Evolutionary conservation across 2,113 vertebrate species (phyloP), one percentile per base, ranked within the genome.

Genomic region (Pteronura brasiliensis): DNA sequence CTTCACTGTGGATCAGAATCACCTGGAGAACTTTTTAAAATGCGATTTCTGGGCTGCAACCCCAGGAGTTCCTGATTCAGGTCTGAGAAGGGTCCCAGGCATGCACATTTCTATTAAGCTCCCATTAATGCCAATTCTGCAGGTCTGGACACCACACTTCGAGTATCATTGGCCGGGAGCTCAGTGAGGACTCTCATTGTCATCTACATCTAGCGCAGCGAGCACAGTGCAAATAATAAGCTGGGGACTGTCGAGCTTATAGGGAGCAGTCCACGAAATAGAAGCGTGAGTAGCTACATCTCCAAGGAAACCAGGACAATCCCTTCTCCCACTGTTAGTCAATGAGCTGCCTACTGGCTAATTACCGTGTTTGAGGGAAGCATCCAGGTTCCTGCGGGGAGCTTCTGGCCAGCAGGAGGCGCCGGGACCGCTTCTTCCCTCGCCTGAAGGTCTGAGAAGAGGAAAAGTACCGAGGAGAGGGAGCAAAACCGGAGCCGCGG

Each of bases 321-420:
- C 44, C 72, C 47, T 82, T 82, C 21, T 80, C 29, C 65, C 57
- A 14, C 20, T 12, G n/a, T 83, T 93, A 49, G 34, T 86, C 65
- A 82, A 77, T 57, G 10, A 63, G 42, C 72, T 82, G 17, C 76
- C 49, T n/a, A 10, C 49, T 34, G 81, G 77, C 86, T 74, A 69
- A 88, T 61, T 69, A 86, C 65, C 25, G 18, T 6, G 0, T 47
- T 72, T 25, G 90, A 7, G 13, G 49, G 31, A 69, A 82, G 44
- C 77, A 10, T 29, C 59, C 63, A 63, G 77, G 6, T 25, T 44
- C 0, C 21, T 63, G 34, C 65, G 21, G 20, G 17, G 85, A 81
- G 94, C 39, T 79, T 76, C 21, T 87, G 91, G 47, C 77, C 97
- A 52, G 93, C 85, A 96, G 97, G 59, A 92, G 98, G 97, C 52